Conservation (phyloP, 1,140 invertebrate genomes). For the Eciton burchellii region DNA sequence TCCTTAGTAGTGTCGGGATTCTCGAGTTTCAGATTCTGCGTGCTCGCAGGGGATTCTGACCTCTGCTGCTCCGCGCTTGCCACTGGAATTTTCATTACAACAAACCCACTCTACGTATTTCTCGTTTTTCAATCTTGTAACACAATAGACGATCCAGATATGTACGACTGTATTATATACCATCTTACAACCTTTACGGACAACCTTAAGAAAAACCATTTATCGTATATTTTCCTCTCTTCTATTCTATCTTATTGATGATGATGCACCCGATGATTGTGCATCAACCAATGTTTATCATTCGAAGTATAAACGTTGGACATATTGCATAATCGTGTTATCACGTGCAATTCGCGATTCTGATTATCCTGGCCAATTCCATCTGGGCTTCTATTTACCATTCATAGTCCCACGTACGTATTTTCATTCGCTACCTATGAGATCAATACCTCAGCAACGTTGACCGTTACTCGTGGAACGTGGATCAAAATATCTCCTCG, state of each 20-base stretch:
- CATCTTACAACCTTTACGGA: slow-evolving; percentile 9
- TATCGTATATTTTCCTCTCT: neutral
- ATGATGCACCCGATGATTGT: neutral
- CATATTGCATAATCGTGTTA: neutral
- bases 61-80: slow-evolving; percentile 85
- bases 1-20: slow-evolving; percentile 84
- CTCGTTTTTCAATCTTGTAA: slow-evolving; percentile 46
- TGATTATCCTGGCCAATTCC: slow-evolving; percentile 70
- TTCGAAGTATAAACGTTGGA: neutral
- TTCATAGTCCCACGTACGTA: slow-evolving; percentile 39
- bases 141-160: slow-evolving; percentile 57
- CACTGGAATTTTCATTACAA: slow-evolving; percentile 84
- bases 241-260: neutral
- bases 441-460: slow-evolving; percentile 50
- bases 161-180: slow-evolving; percentile 32
- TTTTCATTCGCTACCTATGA: slow-evolving; percentile 42
- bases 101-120: slow-evolving; percentile 76
- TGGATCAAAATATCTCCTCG: slow-evolving; percentile 43
- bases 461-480: slow-evolving; percentile 35
- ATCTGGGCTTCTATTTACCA: slow-evolving; percentile 71
- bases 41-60: slow-evolving; percentile 84
- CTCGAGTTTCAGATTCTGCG: slow-evolving; percentile 84
- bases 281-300: neutral
- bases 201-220: slow-evolving; percentile 1
- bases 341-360: slow-evolving; percentile 43